Base-by-base conservation (phyloP, 2,888 invertebrate genomes). In the Pocota personata region DNA sequence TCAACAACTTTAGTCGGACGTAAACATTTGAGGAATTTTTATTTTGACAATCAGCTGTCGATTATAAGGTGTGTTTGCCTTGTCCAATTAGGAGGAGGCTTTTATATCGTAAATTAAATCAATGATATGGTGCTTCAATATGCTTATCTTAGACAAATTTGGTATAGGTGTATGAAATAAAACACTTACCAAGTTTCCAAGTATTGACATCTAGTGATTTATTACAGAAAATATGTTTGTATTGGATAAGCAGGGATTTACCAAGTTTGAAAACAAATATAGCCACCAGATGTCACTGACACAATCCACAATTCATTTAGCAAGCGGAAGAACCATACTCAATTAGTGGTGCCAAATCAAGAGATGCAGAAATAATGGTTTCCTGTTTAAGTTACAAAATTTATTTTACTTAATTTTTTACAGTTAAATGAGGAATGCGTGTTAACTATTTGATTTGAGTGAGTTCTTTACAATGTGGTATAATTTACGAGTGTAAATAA, bases 31-130 rank as follows among this genome's bases (percentile, higher is more conserved):
- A 77, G 40, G 32, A 75, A 37, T 48, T 50, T n/a, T 14, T 27
- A 43, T 21, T 75, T 71, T 78, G 73, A 84, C 80, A 84, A 64
- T 84, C 77, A 87, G 83, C 80, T 87, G 78, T 37, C 48, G 24
- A 8, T 21, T 8, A 1, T 21, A 0, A 30, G 19, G 24, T 67
- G 12, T 21, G 76, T 77, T 58, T 7, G 55, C 1, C 58, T 67
- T 30, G 16, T 7, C 1, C 10, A 19, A 16, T 0, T 6, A 19
- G 3, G 19, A 7, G 16, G 2, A n/a, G 8, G 19, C n/a, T 46
- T 3, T 58, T 12, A 35, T 58, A 60, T 50, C 60, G 58, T 50
- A 60, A 27, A 37, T 16, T 0, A 21, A 12, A 21, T 3, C 16
- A 7, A 7, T 1, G 10, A 12, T 35, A 6, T 6, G 35, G 10